phyloP scores from a whole-genome alignment of 1,140 invertebrate species.

The Meloidogyne hapla region DNA sequence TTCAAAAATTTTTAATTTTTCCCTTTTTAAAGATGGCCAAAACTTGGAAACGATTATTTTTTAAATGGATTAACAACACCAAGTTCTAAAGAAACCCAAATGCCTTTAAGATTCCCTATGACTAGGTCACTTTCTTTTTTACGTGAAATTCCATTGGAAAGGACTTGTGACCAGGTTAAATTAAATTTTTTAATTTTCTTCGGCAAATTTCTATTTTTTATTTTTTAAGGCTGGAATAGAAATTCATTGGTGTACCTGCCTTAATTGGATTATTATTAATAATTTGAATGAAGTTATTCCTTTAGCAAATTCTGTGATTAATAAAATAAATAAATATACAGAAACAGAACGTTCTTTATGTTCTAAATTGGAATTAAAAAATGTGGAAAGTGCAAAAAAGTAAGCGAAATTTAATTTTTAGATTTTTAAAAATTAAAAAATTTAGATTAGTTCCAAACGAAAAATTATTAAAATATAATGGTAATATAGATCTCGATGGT shows the following conservation, averaged over 20 bases:
- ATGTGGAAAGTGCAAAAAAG: slow-evolving; percentile 73
- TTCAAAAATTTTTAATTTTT: background rate
- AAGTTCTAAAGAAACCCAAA: background rate
- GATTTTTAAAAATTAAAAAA: slow-evolving; percentile 17
- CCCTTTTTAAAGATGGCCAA: slow-evolving; percentile 4
- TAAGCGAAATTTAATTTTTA: slow-evolving; percentile 53
- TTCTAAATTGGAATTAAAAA: slow-evolving; percentile 68
- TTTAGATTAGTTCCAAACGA: slow-evolving; percentile 64
- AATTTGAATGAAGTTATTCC: slow-evolving; percentile 65
- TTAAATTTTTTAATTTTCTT: no score
- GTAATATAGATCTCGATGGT: slow-evolving; percentile 77
- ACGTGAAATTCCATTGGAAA: slow-evolving; percentile 62
- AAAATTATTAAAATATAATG: slow-evolving; percentile 75
- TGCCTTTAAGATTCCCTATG: slow-evolving; percentile 13
- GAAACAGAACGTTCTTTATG: slow-evolving; percentile 70
- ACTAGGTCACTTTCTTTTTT: slow-evolving; percentile 65
- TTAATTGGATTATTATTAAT: slow-evolving; percentile 71
- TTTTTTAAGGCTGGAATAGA: slow-evolving; percentile 79
- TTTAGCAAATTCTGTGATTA: slow-evolving; percentile 69
- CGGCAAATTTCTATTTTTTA: slow-evolving; percentile 13
- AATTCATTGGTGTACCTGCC: slow-evolving; percentile 91
- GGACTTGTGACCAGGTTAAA: slow-evolving; percentile 63
- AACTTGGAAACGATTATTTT: background rate
- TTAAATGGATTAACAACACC: background rate
- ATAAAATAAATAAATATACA: slow-evolving; percentile 72